Evolutionary conservation across 2,113 vertebrate genomes (phyloP).

Genomic region (Lophochroa leadbeateri): DNA sequence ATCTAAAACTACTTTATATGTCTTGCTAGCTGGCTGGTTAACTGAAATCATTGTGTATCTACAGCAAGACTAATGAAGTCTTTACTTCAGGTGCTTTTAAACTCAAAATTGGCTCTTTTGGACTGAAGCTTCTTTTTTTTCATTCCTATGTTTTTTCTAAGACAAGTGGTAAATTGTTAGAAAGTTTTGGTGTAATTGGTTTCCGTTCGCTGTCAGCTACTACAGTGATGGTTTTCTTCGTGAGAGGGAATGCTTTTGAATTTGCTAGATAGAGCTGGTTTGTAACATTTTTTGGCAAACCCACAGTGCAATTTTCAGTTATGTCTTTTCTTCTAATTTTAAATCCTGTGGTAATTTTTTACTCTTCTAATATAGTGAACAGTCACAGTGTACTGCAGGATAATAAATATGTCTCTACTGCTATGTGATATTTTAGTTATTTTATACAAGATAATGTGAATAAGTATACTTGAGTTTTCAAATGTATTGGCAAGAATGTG

Average conservation of each 20-base stretch:
- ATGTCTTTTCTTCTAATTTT: neutral
- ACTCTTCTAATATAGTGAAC: neutral
- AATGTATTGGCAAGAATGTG: neutral
- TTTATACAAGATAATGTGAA: neutral
- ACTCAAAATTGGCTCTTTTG: neutral
- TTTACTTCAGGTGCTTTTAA: neutral
- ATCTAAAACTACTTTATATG: neutral
- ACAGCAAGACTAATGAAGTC: neutral
- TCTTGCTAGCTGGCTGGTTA: neutral
- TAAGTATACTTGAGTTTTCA: neutral
- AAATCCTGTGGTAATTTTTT: neutral
- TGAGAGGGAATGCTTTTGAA: neutral
- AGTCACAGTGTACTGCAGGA: neutral
- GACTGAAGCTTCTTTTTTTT: neutral
- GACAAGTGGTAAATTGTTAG: neutral
- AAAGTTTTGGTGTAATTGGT: neutral
- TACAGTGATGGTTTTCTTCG: neutral
- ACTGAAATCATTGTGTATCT: neutral
- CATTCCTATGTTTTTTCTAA: neutral
- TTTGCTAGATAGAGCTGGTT: neutral
- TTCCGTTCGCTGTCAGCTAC: neutral
- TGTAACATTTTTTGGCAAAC: neutral
- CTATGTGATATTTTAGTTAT: neutral
- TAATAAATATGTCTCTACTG: neutral
- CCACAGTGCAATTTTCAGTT: neutral